A percentile compares a stretch with the other conserved stretches of the same genome.
Conservation (phyloP, 2,797 vertebrate genomes). For the Myotis daubentonii region DNA sequence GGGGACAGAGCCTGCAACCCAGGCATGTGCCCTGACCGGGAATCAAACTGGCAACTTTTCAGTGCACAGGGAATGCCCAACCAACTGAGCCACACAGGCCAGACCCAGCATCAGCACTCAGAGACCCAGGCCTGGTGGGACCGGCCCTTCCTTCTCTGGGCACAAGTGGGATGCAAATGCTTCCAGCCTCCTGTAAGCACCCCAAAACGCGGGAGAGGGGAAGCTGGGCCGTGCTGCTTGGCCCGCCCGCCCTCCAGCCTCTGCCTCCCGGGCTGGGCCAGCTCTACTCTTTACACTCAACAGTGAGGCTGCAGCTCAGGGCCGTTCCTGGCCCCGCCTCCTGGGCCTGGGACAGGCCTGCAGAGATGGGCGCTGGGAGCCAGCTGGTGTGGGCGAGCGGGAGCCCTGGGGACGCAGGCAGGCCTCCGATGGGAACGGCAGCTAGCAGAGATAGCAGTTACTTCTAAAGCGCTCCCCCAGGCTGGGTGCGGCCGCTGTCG, state of each 20-base stretch:
- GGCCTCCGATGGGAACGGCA: neutral
- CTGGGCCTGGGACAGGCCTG: neutral
- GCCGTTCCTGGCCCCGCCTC: neutral
- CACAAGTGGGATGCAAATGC: rapidly evolving
- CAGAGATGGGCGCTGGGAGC: neutral
- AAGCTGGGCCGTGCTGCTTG: neutral
- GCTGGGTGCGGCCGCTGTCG: neutral
- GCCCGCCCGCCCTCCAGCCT: neutral
- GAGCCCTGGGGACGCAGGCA: neutral
- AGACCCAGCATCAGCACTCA: neutral
- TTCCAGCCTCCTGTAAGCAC: neutral
- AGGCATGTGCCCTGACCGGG: neutral
- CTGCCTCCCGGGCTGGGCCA: slow-evolving; percentile 27
- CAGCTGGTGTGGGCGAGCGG: neutral
- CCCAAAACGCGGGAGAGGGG: neutral
- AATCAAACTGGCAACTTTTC: neutral
- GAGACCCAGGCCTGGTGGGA: neutral
- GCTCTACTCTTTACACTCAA: slow-evolving; percentile 66
- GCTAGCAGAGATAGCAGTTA: neutral
- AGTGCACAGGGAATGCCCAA: neutral
- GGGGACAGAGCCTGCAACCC: neutral
- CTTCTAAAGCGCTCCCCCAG: neutral
- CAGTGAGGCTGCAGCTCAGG: slow-evolving; percentile 39
- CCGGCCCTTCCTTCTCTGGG: neutral
- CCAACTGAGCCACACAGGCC: neutral